Percentiles rank a stretch among this genome's conserved stretches.
phyloP scores from a whole-genome alignment of 1,140 invertebrate genomes.

The Ceratitis capitata region DNA sequence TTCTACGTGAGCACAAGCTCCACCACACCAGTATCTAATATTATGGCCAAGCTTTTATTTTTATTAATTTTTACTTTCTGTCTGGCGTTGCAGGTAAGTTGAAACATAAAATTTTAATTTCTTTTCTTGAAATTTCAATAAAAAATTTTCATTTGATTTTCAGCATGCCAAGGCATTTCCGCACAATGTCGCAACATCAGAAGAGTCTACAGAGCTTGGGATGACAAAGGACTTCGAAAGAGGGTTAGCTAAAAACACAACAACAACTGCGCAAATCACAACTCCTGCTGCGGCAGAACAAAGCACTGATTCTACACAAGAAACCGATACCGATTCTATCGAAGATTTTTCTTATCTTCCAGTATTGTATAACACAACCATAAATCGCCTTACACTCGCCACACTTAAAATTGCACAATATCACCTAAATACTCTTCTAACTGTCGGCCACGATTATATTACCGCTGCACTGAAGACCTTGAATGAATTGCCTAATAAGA shows the following conservation, averaged over 20 bases:
- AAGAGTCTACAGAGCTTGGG: too few species aligned
- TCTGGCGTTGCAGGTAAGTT: not conserved
- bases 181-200: not conserved
- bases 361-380: not conserved
- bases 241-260: not conserved
- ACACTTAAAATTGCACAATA: not conserved
- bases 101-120: not conserved
- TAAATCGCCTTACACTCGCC: not conserved
- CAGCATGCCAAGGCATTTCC: not conserved
- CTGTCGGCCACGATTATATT: not conserved
- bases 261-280: not conserved
- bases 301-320: too few species aligned
- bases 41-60: not conserved
- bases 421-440: not conserved
- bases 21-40: too few species aligned
- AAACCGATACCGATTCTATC: not conserved
- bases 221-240: not conserved
- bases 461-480: not conserved
- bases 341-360: not conserved
- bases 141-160: not conserved
- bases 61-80: not conserved
- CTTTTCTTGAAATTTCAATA: not conserved
- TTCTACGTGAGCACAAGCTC: not conserved
- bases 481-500: not conserved
- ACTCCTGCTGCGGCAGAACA: not conserved